A percentile compares a stretch with the other conserved stretches of the same genome.
These are phyloP conservation scores for Etheostoma nigrum DNA, from an alignment of 2,797 vertebrate genomes.

Conservation along the genomic window DNA sequence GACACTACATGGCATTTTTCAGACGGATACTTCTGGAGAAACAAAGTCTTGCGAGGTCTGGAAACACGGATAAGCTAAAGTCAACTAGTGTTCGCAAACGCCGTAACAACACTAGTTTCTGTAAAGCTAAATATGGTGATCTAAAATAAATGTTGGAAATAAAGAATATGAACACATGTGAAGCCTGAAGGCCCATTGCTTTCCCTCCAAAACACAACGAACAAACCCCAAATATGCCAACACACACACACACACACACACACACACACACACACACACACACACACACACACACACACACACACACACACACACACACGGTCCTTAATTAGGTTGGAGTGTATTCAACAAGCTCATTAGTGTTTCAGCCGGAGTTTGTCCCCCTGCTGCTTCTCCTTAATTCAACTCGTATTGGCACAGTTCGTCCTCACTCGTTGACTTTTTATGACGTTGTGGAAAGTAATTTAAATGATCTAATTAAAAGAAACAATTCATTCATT, in stretches of 20 bases:
- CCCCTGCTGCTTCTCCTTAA: constrained; percentile 55
- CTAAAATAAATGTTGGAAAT: background rate
- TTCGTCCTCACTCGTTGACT: constrained; percentile 39
- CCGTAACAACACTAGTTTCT: too few relatives aligned
- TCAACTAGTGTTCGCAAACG: too few relatives aligned
- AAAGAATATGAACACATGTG: constrained; percentile 1
- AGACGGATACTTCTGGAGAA: too few relatives aligned
- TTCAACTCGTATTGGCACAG: constrained; percentile 25
- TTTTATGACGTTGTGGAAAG: constrained; percentile 11
- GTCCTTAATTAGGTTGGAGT: constrained; percentile 47
- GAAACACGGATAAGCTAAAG: too few relatives aligned
- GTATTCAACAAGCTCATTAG: constrained; percentile 56
- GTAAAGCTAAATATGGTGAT: too few relatives aligned
- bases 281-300: constrained; percentile 10
- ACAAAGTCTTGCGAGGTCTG: too few relatives aligned
- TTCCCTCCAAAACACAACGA: constrained; percentile 11
- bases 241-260: constrained; percentile 13
- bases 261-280: constrained; percentile 15
- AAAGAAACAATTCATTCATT: constrained; percentile 1
- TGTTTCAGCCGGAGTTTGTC: constrained; percentile 15
- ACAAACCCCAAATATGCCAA: constrained; percentile 1
- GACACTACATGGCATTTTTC: too few relatives aligned
- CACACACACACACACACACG: constrained; percentile 9
- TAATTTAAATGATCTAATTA: constrained; percentile 39
- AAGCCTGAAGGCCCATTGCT: constrained; percentile 24